These are phyloP conservation scores for Temnothorax curvispinosus DNA, from an alignment of 1,140 invertebrate genomes.

Conservation along the genomic window DNA sequence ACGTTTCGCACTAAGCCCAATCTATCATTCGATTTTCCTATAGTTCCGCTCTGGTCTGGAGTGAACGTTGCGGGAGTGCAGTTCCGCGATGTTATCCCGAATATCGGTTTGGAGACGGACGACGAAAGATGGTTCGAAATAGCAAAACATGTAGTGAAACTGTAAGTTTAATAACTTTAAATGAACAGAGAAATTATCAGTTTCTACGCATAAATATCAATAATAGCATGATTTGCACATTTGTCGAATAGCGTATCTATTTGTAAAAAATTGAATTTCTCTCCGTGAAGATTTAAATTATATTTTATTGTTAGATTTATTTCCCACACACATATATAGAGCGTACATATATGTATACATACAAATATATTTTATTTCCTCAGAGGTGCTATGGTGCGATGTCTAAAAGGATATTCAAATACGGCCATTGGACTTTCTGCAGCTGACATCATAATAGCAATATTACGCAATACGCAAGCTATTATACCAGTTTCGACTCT, in stretches of 20 bases:
- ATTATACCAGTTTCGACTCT: conserved; percentile 87
- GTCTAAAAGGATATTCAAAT: conserved; percentile 87
- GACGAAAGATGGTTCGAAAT: conserved; percentile 87
- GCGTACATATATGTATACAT: too few relatives aligned
- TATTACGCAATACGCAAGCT: conserved; percentile 85
- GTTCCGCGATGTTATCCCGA: conserved; percentile 86
- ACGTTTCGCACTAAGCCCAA: conserved; percentile 38
- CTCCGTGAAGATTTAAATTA: background rate
- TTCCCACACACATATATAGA: background rate
- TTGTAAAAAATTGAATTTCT: background rate
- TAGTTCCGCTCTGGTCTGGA: conserved; percentile 89
- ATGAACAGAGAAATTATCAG: background rate
- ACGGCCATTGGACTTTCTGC: conserved; percentile 86
- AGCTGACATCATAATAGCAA: conserved; percentile 84
- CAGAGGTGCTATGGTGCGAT: conserved; percentile 86
- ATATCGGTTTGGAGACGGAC: conserved; percentile 86
- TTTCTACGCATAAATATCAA: background rate
- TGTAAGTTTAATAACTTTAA: conserved; percentile 78
- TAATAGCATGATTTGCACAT: background rate
- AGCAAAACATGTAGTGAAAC: conserved; percentile 85
- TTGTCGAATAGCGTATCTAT: background rate
- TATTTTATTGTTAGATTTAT: background rate
- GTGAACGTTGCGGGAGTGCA: conserved; percentile 88
- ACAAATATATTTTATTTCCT: conserved; percentile 23
- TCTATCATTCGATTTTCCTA: conserved; percentile 74